Evolutionary conservation across 2,888 invertebrate species (phyloP).

Genomic region (Orthosia cruda): DNA sequence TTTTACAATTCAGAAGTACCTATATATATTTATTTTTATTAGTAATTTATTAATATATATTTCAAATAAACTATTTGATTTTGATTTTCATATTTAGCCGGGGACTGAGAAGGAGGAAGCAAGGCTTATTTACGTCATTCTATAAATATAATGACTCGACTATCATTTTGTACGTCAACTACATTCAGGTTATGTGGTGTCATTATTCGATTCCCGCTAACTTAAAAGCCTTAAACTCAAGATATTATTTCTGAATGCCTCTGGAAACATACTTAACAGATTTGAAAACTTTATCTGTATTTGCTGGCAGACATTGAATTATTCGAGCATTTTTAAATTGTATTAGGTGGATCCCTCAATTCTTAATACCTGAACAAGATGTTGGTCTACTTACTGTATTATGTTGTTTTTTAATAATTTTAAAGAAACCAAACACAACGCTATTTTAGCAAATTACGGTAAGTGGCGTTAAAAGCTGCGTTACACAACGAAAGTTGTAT

Average conservation of each 20-base stretch:
- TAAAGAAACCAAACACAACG: no score
- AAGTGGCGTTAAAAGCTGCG: no score
- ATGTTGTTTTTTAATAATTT: not conserved
- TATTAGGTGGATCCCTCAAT: slow-evolving; percentile 21
- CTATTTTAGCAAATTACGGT: no score
- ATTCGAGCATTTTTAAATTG: slow-evolving; percentile 52
- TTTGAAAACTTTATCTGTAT: slow-evolving; percentile 73
- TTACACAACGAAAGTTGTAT: no score
- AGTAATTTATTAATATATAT: no score
- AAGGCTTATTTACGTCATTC: not conserved
- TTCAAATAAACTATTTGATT: no score
- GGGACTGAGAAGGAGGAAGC: no score
- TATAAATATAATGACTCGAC: not conserved
- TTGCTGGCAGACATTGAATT: slow-evolving; percentile 45
- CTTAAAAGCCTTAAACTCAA: slow-evolving; percentile 46
- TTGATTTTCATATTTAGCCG: no score
- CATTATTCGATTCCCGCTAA: slow-evolving; percentile 40
- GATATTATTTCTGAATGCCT: slow-evolving; percentile 58
- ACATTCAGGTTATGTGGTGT: not conserved
- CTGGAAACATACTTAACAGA: slow-evolving; percentile 71
- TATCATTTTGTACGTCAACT: not conserved
- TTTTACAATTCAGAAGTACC: no score
- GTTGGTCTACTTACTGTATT: not conserved
- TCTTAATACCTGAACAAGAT: slow-evolving; percentile 1
- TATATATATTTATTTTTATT: no score